phyloP scores from a whole-genome alignment of 1,140 invertebrate genomes.

The Hylaeus volcanicus region DNA sequence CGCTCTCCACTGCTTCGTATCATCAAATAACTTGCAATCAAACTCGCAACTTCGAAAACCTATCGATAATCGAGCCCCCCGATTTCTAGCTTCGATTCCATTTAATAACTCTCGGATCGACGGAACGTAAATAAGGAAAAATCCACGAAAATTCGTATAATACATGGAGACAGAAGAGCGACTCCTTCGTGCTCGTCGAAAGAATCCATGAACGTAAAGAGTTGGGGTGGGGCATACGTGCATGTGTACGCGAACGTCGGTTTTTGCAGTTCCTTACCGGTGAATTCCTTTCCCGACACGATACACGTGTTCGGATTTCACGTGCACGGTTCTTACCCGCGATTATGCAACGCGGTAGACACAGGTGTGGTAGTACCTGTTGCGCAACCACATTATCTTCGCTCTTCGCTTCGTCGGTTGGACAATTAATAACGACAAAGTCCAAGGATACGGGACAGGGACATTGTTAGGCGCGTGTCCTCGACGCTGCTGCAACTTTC shows the following conservation, averaged over 20 bases:
- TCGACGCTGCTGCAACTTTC: constrained; percentile 33
- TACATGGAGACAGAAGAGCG: constrained; percentile 42
- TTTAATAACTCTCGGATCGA: not conserved
- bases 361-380: constrained; percentile 74
- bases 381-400: constrained; percentile 79
- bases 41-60: no score
- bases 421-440: constrained; percentile 80
- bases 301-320: constrained; percentile 57
- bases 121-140: no score
- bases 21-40: no score
- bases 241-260: not conserved
- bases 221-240: not conserved
- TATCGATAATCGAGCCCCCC: no score
- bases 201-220: not conserved
- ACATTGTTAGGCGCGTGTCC: constrained; percentile 45
- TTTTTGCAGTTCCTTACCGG: constrained; percentile 10
- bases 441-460: constrained; percentile 76
- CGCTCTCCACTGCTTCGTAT: no score
- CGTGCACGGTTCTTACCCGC: constrained; percentile 59
- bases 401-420: constrained; percentile 78
- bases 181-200: not conserved
- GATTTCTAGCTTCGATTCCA: no score
- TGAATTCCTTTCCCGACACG: constrained; percentile 53
- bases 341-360: constrained; percentile 74
- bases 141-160: no score